Evolutionary conservation across 2,888 invertebrate species (phyloP), one percentile per base, ranked within the genome.

Genomic region (Archaeoteleia sp.): DNA sequence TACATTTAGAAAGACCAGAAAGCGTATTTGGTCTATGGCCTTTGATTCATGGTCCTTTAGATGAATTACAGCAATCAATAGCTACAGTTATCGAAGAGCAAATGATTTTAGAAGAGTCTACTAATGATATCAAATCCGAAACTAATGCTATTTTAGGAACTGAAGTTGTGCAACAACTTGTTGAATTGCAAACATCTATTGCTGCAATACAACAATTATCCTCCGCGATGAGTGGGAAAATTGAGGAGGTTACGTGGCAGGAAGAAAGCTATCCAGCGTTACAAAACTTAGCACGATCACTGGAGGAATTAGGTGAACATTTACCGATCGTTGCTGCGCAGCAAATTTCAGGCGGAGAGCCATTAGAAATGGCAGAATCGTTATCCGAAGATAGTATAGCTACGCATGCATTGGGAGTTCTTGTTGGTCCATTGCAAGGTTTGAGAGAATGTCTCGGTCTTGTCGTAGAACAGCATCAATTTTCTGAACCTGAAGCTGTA

Each of bases 51-150:
- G 55, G 55, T 45, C 73, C 73, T n/a, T 74, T 88, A 32, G 82
- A 84, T 15, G 83, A 86, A 7, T 71, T 88, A 8, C 81, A 85
- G 75, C 78, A 58, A 74, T 87, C 79, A 12, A 82, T 88, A 29
- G 84, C 85, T 1, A 75, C 82, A 25, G 63, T 82, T 3, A 61
- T 74, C 15, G 70, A 73, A 46, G 67, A 62, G 10, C 72, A 70
- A 15, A 39, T 51, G n/a, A 53, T 67, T 25, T 37, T 58, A 1
- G 48, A 58, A 29, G 57, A 72, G 51, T 10, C 45, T 14, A 13
- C 30, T 14, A 51, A 40, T n/a, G 6, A 30, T 7, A 43, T 51
- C 8, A 39, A 71, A 25, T 10, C 12, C 14, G 2, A 30, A 30
- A 20, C 37, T 15, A 42, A 40, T 13, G 20, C n/a, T 5, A 4